A percentile compares a stretch with the other conserved stretches of the same genome.
Conservation (phyloP, 2,113 vertebrate species). For the Eira barbara region DNA sequence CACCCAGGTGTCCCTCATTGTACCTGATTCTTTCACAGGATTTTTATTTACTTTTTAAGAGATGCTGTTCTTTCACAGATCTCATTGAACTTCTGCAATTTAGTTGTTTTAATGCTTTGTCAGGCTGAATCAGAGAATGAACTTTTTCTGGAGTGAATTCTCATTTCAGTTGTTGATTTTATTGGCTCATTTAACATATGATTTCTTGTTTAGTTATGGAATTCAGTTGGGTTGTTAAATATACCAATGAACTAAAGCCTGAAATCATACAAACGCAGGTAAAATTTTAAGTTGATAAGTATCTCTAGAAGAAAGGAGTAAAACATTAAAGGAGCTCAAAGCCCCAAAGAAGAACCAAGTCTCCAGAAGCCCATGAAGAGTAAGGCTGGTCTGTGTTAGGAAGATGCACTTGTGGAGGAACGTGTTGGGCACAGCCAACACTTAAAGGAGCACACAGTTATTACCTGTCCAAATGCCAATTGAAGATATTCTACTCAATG, state of each 20-base stretch:
- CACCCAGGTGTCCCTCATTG: background rate
- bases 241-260: background rate
- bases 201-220: background rate
- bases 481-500: background rate
- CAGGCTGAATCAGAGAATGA: background rate
- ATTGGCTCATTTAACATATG: background rate
- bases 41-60: background rate
- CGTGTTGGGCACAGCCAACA: background rate
- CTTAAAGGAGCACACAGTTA: background rate
- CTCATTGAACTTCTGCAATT: background rate
- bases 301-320: background rate
- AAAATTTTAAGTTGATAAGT: background rate
- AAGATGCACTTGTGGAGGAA: background rate
- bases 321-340: background rate
- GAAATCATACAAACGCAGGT: background rate
- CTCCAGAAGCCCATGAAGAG: background rate
- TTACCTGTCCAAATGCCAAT: accelerated
- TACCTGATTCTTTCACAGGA: background rate
- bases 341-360: background rate
- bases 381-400: no score
- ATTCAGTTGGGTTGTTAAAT: background rate
- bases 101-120: background rate
- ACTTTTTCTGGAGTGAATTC: background rate
- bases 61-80: background rate
- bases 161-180: background rate